Base-by-base conservation (phyloP, 2,113 vertebrate genomes). In the Morone chrysops region DNA sequence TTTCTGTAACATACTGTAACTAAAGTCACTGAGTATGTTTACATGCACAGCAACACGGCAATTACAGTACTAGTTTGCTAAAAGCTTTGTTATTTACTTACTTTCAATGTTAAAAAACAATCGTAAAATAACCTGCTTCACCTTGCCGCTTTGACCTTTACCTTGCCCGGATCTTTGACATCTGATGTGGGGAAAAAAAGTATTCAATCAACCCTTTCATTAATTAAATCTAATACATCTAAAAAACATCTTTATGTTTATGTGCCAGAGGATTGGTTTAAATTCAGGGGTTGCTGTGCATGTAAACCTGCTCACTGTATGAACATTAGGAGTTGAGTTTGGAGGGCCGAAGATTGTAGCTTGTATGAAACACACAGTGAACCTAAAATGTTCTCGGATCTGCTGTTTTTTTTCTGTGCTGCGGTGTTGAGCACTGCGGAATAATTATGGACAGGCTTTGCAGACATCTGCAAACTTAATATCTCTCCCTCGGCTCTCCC, bases 361-460 rank as follows among this genome's bases (percentile, higher is more conserved):
- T 60, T 1, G 22, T 53, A 40, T 66, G 53, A 68, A 84, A 69
- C 47, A 22, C 56, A 22, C 56, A 72, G 67, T 14, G 20, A 68
- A 76, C 67, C 67, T 2, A 16, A 65, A 57, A 62, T 25, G 13
- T 18, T 0, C 38, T 68, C 50, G 2, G 62, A 83, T 57, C 76
- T 14, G 6, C 60, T 76, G 61, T 79, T 62, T 77, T 43, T 63
- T 60, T 54, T 57, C 60, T 65, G 47, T 53, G 4, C 62, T 20
- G 40, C 45, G 59, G 57, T 45, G 66, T 71, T 62, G 41, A 72
- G 68, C 63, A 53, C 84, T 56, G 87, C 65, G 0, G 51, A 69
- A 65, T 85, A 61, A 78, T 77, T 62, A 59, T 18, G 4, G 36
- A 75, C 84, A 77, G 75, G 66, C 12, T 62, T 54, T 43, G 25